Evolutionary conservation across 2,797 vertebrate genomes (phyloP).

Genomic region (Setipinna tenuifilis): DNA sequence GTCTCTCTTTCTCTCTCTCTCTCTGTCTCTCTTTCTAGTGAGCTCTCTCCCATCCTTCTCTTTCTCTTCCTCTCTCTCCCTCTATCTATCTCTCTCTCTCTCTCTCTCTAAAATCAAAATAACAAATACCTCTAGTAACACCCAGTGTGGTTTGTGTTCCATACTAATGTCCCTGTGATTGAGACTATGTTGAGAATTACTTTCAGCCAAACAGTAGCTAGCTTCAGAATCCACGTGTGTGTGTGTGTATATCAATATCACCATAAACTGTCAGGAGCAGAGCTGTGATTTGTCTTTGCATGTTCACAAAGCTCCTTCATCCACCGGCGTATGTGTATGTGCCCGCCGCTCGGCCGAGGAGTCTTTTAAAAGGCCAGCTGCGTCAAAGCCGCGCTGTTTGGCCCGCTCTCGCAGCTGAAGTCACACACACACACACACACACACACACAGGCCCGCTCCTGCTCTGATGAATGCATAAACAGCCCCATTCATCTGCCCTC

Average conservation of each 20-base stretch:
- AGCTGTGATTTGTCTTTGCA: neutral
- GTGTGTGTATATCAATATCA: neutral
- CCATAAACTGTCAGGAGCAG: neutral
- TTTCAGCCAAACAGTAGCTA: too few relatives aligned
- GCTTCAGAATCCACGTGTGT: too few relatives aligned
- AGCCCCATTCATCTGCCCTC: conserved; percentile 8
- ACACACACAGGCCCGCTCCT: too few relatives aligned
- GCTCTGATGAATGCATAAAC: conserved; percentile 20
- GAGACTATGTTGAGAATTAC: too few relatives aligned
- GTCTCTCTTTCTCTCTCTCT: neutral
- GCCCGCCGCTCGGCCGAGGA: neutral
- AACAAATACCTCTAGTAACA: too few relatives aligned
- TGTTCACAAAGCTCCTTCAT: neutral
- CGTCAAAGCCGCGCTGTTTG: conserved; percentile 11
- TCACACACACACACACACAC: neutral
- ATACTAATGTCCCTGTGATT: too few relatives aligned
- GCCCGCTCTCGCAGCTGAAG: conserved; percentile 2
- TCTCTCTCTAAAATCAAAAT: too few relatives aligned
- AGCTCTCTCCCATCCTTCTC: too few relatives aligned
- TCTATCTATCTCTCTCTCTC: too few relatives aligned
- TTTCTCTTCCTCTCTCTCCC: too few relatives aligned
- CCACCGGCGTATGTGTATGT: neutral
- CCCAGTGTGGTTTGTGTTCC: too few relatives aligned
- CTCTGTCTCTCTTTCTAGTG: too few relatives aligned
- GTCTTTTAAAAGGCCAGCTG: conserved; percentile 1